Conservation (phyloP, 2,797 vertebrate genomes). For the Dendrocincla tyrannina region DNA sequence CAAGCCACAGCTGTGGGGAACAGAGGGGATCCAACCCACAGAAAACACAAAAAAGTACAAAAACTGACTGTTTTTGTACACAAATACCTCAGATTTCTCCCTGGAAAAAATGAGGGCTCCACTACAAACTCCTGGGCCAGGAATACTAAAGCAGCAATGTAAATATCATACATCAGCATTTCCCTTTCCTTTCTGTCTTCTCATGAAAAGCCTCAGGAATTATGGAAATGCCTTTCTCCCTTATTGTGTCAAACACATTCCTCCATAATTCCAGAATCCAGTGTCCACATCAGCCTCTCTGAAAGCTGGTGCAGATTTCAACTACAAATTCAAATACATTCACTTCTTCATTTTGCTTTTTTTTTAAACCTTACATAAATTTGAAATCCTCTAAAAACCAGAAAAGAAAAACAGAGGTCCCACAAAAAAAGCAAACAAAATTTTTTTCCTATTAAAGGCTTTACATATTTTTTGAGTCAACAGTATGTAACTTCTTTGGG, state of each 20-base stretch:
- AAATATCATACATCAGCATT: constrained; percentile 38
- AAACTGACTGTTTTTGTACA: neutral
- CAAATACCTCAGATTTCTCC: neutral
- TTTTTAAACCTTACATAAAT: neutral
- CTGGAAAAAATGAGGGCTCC: neutral
- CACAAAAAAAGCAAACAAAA: neutral
- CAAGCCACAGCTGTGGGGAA: neutral
- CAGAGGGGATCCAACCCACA: neutral
- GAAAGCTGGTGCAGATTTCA: neutral
- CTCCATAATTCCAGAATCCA: neutral
- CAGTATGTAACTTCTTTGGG: neutral
- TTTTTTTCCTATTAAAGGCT: neutral
- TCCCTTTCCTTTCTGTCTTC: constrained; percentile 28
- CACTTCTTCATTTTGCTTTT: neutral
- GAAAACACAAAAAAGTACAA: neutral
- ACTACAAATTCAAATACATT: neutral
- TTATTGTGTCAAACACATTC: neutral
- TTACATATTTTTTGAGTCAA: neutral
- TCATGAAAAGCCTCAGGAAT: neutral
- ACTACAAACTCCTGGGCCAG: neutral
- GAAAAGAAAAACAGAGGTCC: neutral
- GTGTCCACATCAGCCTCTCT: neutral
- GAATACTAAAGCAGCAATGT: neutral
- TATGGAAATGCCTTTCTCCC: neutral
- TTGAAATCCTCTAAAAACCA: neutral